A percentile compares a stretch with the other conserved stretches of the same genome.
phyloP scores from a whole-genome alignment of 2,113 vertebrate species.

The Misgurnus anguillicaudatus region DNA sequence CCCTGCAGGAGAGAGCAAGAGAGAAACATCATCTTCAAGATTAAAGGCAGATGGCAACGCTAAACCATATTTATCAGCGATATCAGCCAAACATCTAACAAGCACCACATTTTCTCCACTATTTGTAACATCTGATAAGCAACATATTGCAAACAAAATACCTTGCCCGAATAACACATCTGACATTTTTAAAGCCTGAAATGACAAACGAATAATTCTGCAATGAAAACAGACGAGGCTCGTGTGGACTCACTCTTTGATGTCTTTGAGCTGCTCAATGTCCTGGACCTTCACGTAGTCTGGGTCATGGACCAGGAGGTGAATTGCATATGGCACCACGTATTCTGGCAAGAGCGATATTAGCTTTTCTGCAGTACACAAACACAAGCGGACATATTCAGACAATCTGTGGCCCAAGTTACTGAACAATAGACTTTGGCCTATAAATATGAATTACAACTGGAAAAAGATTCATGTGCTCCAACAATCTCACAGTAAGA shows the following conservation, averaged over 20 bases:
- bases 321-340: constrained; percentile 97
- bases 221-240: background rate
- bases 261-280: constrained; percentile 98
- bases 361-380: constrained; percentile 84
- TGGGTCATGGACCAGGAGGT: constrained; percentile 96
- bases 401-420: background rate
- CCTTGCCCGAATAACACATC: background rate
- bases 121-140: background rate
- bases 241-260: constrained; percentile 91
- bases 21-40: background rate
- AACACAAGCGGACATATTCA: background rate
- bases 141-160: background rate
- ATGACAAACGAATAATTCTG: constrained; percentile 3
- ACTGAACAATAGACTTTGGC: background rate
- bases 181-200: constrained; percentile 14
- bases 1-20: constrained; percentile 69
- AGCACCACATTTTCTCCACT: constrained; percentile 17
- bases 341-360: constrained; percentile 96
- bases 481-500: background rate
- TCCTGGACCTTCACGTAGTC: constrained; percentile 98
- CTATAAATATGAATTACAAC: constrained; percentile 24
- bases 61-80: constrained; percentile 5
- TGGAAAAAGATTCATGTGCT: constrained; percentile 1
- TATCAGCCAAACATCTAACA: constrained; percentile 29
- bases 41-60: constrained; percentile 24